Evolutionary conservation across 2,113 vertebrate species (phyloP).

Genomic region (Alosa alosa): DNA sequence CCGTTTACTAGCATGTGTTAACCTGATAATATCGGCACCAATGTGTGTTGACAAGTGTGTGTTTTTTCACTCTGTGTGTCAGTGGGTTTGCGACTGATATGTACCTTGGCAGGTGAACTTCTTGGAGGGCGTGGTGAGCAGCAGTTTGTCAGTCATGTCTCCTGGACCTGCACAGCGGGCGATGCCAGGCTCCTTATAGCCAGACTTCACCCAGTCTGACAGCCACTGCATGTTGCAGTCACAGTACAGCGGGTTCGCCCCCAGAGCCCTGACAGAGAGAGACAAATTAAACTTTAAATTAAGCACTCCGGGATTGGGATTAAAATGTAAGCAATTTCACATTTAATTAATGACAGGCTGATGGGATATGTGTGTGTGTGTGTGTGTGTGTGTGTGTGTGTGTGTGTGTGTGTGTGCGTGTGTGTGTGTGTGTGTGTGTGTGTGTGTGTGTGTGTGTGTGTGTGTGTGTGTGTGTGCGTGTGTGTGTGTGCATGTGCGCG

Average conservation of each 20-base stretch:
- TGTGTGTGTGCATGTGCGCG: conserved; percentile 9
- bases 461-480: conserved; percentile 29
- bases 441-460: conserved; percentile 28
- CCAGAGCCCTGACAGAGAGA: conserved; percentile 81
- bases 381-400: conserved; percentile 14
- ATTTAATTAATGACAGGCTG: conserved; percentile 19
- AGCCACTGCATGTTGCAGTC: conserved; percentile 99
- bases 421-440: conserved; percentile 33
- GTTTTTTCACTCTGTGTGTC: conserved; percentile 22
- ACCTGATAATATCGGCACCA: no score
- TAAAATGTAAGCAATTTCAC: neutral
- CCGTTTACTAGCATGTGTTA: no score
- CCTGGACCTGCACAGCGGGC: conserved; percentile 92
- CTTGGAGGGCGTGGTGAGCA: conserved; percentile 96
- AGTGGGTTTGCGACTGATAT: neutral
- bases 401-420: neutral
- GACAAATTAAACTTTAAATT: neutral
- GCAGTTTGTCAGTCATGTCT: conserved; percentile 95
- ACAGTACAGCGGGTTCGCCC: conserved; percentile 94
- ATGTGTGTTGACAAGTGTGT: neutral
- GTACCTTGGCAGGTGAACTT: conserved; percentile 97
- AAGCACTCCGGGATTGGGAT: neutral
- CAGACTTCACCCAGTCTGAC: conserved; percentile 97
- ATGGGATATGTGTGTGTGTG: conserved; percentile 28
- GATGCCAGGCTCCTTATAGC: conserved; percentile 97